Evolutionary conservation across 2,888 invertebrate genomes (phyloP).

Genomic region (Germaria angustata): DNA sequence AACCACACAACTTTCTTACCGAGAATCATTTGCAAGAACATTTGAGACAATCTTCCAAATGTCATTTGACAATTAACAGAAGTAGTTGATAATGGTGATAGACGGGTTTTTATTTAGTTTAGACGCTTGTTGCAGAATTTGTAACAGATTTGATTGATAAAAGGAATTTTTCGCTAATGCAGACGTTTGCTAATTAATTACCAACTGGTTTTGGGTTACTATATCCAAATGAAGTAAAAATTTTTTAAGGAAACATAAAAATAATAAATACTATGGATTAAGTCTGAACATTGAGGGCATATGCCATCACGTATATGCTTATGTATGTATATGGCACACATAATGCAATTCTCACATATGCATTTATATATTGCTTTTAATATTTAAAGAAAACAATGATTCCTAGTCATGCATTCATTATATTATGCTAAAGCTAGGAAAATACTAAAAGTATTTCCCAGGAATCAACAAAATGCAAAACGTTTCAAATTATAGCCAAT

Average conservation of each 20-base stretch:
- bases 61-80: constrained; percentile 12
- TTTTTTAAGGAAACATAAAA: not conserved
- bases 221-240: not conserved
- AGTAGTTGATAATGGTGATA: not conserved
- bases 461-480: not conserved
- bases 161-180: constrained; percentile 29
- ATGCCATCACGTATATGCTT: too few species aligned
- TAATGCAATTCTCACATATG: too few species aligned
- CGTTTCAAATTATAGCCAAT: constrained; percentile 24
- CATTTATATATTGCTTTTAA: too few species aligned
- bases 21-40: constrained; percentile 4
- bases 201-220: constrained; percentile 23
- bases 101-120: constrained; percentile 28
- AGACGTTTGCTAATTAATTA: constrained; percentile 10
- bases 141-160: constrained; percentile 17
- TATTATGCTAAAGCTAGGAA: not conserved
- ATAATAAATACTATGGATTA: too few species aligned
- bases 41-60: constrained; percentile 22
- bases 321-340: too few species aligned
- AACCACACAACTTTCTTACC: not conserved
- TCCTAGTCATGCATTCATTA: too few species aligned
- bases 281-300: not conserved
- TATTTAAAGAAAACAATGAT: too few species aligned
- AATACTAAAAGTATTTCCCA: not conserved
- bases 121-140: not conserved